Evolutionary conservation across 2,888 invertebrate species (phyloP).

Genomic region (Cephonodes hylas): DNA sequence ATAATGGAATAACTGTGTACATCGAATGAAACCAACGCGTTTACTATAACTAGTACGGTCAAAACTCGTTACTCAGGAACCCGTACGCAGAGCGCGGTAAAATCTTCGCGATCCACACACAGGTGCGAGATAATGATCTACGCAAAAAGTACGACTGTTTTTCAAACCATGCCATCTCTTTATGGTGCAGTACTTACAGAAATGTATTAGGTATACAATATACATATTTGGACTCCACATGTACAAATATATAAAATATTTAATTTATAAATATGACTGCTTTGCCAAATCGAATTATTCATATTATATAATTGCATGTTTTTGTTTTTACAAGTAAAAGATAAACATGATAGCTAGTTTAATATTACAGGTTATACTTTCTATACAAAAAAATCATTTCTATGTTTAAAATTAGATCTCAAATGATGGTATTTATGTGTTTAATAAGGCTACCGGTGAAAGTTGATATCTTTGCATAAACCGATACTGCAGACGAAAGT

Average conservation of each 20-base stretch:
- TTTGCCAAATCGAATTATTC: not conserved
- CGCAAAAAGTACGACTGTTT: not conserved
- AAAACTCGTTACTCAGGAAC: not conserved
- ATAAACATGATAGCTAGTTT: no score
- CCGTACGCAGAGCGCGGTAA: slow-evolving; percentile 7
- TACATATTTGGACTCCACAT: not conserved
- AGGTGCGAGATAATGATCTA: slow-evolving; percentile 7
- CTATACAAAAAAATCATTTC: not conserved
- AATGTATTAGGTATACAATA: no score
- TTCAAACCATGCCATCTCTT: not conserved
- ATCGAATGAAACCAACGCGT: not conserved
- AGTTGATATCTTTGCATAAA: slow-evolving; percentile 29
- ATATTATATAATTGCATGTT: no score
- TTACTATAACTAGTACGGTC: not conserved
- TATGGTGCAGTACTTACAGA: not conserved
- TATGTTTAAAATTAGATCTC: slow-evolving; percentile 9
- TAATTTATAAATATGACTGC: not conserved
- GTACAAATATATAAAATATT: not conserved
- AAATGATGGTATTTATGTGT: not conserved
- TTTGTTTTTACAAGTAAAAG: no score
- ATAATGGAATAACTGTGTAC: not conserved
- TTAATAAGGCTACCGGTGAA: slow-evolving; percentile 30
- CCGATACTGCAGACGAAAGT: slow-evolving; percentile 29
- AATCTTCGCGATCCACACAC: slow-evolving; percentile 6
- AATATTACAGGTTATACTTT: no score